A percentile compares a stretch with the other conserved stretches of the same genome.
Conservation (phyloP, 37 sponge, comb jelly and placozoan species). For the Lycopodina hypogea region DNA sequence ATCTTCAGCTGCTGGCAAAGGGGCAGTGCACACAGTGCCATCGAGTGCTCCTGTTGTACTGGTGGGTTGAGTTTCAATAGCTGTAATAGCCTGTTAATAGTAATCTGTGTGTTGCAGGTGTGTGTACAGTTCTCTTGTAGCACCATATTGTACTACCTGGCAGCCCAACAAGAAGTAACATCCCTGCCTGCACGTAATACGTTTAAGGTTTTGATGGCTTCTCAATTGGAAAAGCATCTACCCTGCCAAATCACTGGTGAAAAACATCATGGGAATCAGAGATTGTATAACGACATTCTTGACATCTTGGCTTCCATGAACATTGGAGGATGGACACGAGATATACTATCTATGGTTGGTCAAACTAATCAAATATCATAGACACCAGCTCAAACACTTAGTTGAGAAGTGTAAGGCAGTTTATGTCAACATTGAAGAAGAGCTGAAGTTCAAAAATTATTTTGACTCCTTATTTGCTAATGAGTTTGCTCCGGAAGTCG, state of each 20-base stretch:
- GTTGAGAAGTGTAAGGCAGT: background rate
- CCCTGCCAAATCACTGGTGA: constrained; percentile 4
- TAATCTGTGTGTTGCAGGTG: background rate
- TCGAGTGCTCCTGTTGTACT: background rate
- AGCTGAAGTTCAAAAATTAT: background rate
- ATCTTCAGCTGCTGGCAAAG: background rate
- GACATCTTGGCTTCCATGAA: background rate
- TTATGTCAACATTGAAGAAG: background rate
- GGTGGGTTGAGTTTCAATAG: background rate
- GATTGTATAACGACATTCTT: background rate
- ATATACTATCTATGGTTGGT: background rate
- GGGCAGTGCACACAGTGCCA: background rate
- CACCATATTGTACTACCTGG: background rate
- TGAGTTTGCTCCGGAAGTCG: constrained; percentile 12
- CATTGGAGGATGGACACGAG: constrained; percentile 7
- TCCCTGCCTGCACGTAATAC: background rate
- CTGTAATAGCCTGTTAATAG: background rate
- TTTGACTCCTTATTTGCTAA: background rate
- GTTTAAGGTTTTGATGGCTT: background rate
- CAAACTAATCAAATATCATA: background rate
- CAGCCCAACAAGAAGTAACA: background rate
- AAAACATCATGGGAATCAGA: background rate
- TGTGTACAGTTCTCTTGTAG: background rate
- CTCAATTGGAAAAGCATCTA: background rate
- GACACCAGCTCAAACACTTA: background rate